Conservation (phyloP, 2,797 vertebrate genomes). For the Todus mexicanus region DNA sequence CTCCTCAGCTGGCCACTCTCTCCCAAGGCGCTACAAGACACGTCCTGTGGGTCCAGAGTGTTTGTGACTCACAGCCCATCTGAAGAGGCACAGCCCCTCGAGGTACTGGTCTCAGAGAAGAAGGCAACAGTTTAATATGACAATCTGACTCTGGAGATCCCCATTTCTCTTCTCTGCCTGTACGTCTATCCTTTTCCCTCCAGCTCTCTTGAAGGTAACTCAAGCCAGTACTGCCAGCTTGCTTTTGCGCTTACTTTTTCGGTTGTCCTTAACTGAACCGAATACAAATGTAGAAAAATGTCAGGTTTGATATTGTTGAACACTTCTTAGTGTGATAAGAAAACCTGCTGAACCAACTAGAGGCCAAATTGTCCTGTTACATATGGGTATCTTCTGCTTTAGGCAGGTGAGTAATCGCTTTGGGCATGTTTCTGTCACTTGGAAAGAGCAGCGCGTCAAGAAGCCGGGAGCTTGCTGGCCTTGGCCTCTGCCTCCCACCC, state of each 20-base stretch:
- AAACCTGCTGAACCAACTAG: not conserved
- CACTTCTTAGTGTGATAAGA: not conserved
- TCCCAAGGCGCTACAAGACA: not conserved
- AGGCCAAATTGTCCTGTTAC: not conserved
- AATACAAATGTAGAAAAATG: slow-evolving; percentile 28
- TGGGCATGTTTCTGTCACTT: slow-evolving; percentile 41
- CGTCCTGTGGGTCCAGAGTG: not conserved
- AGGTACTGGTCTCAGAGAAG: not conserved
- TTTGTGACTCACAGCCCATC: not conserved
- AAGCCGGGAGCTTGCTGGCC: not conserved
- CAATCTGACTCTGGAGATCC: not conserved
- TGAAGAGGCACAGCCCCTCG: not conserved
- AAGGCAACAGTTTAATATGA: not conserved
- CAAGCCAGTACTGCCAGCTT: not conserved
- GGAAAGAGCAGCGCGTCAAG: not conserved
- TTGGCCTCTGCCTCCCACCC: fast-evolving
- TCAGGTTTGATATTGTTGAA: not conserved
- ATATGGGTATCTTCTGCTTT: not conserved
- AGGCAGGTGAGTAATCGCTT: slow-evolving; percentile 25
- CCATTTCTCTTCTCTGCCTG: not conserved
- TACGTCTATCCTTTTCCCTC: not conserved
- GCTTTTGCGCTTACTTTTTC: not conserved
- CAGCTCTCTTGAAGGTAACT: not conserved
- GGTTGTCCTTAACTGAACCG: not conserved
- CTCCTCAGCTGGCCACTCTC: not conserved